These are phyloP conservation scores for Meloidogyne exigua DNA, from an alignment of 1,140 invertebrate species.

Conservation along the genomic window DNA sequence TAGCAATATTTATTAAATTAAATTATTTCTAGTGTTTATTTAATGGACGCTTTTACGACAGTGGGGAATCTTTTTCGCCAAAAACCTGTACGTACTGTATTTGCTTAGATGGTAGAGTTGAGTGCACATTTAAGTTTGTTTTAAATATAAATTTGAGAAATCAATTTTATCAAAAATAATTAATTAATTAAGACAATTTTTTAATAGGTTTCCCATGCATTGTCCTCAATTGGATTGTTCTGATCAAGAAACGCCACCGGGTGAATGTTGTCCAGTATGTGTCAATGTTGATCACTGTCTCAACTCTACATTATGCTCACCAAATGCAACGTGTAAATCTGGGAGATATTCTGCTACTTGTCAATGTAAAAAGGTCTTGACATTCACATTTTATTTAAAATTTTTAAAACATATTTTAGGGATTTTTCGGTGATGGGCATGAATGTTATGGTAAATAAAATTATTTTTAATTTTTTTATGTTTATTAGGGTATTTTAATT, in stretches of 20 bases:
- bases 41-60: conserved; percentile 45
- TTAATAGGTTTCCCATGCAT: conserved; percentile 38
- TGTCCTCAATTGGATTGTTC: conserved; percentile 45
- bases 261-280: conserved; percentile 57
- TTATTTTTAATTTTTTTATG: neutral
- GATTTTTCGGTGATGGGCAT: conserved; percentile 55
- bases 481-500: neutral
- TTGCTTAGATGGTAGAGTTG: conserved; percentile 51
- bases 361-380: conserved; percentile 45
- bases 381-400: neutral
- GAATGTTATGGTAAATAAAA: conserved; percentile 36
- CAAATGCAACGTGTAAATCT: conserved; percentile 51
- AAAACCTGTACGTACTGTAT: conserved; percentile 51
- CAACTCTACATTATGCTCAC: conserved; percentile 30
- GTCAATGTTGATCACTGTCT: conserved; percentile 49
- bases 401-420: conserved; percentile 26
- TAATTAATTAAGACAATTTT: too few relatives aligned
- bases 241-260: conserved; percentile 53
- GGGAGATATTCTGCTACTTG: conserved; percentile 45
- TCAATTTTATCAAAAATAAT: too few relatives aligned
- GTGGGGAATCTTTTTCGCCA: conserved; percentile 49
- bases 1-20: too few relatives aligned
- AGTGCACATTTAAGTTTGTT: conserved; percentile 54
- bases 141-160: neutral
- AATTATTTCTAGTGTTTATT: conserved; percentile 43